Conservation (phyloP, 2,888 invertebrate species). For the Trissolcus brochymenae region DNA sequence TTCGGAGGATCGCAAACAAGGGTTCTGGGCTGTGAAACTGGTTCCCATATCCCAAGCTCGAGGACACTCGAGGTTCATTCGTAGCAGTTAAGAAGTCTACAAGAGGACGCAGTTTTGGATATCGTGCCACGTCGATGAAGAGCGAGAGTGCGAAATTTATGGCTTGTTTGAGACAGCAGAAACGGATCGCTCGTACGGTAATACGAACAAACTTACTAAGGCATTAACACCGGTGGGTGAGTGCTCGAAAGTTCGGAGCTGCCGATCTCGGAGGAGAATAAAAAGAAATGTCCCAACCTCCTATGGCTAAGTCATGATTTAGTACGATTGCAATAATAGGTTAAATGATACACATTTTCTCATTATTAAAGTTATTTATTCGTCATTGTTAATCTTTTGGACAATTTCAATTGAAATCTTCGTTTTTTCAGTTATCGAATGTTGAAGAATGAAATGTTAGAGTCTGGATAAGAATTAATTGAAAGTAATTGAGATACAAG, state of each 20-base stretch:
- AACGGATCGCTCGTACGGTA: slow-evolving; percentile 60
- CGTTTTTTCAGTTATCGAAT: too few species aligned
- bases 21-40: slow-evolving; percentile 65
- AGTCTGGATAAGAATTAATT: too few species aligned
- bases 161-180: slow-evolving; percentile 56
- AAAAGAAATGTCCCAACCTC: slow-evolving; percentile 1
- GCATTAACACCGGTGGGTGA: slow-evolving; percentile 67
- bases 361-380: background rate
- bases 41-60: slow-evolving; percentile 59
- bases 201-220: slow-evolving; percentile 66
- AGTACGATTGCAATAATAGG: slow-evolving; percentile 5
- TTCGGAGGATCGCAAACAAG: slow-evolving; percentile 70
- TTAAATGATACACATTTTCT: too few species aligned
- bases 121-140: slow-evolving; percentile 59
- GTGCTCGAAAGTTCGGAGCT: slow-evolving; percentile 48
- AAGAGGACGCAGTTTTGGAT: slow-evolving; percentile 55
- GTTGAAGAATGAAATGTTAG: too few species aligned
- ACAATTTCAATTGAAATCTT: too few species aligned
- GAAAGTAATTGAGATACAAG: too few species aligned
- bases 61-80: slow-evolving; percentile 59
- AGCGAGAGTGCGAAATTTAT: slow-evolving; percentile 62
- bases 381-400: too few species aligned
- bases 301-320: slow-evolving; percentile 27
- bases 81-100: slow-evolving; percentile 41
- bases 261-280: slow-evolving; percentile 29